phyloP scores from a whole-genome alignment of 2,888 invertebrate species.

The Melanophora roralis region DNA sequence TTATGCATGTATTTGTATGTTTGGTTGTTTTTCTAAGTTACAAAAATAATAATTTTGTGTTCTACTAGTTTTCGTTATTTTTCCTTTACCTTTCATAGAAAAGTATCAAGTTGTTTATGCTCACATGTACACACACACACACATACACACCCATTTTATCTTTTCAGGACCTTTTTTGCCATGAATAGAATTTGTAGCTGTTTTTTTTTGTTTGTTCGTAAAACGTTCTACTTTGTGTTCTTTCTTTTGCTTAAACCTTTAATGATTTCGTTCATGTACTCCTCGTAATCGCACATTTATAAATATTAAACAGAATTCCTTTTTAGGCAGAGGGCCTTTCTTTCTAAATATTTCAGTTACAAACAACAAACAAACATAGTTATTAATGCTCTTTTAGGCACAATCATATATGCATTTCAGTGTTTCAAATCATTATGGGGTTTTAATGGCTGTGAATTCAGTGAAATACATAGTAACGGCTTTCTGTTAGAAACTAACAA shows the following conservation, averaged over 20 bases:
- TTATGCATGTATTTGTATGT: no score
- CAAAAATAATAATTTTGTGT: no score
- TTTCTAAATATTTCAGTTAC: neutral
- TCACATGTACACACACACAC: no score
- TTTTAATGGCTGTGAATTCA: neutral
- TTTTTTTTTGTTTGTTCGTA: conserved; percentile 32
- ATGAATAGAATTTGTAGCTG: conserved; percentile 1
- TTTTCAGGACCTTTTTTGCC: conserved; percentile 20
- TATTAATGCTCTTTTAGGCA: neutral
- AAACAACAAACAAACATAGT: neutral
- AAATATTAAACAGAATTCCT: neutral
- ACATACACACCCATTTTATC: neutral
- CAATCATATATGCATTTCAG: neutral
- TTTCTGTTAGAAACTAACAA: no score
- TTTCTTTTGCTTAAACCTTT: conserved; percentile 7
- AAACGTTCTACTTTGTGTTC: neutral
- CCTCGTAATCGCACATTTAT: neutral
- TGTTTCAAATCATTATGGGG: neutral
- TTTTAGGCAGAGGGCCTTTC: neutral
- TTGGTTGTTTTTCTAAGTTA: no score
- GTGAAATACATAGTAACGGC: neutral
- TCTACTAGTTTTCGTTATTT: neutral
- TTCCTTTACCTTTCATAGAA: neutral
- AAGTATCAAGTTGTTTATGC: conserved; percentile 8
- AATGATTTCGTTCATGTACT: conserved; percentile 3